Base-by-base conservation (phyloP, 1,140 invertebrate species). In the Ctenoplectra terminalis region DNA sequence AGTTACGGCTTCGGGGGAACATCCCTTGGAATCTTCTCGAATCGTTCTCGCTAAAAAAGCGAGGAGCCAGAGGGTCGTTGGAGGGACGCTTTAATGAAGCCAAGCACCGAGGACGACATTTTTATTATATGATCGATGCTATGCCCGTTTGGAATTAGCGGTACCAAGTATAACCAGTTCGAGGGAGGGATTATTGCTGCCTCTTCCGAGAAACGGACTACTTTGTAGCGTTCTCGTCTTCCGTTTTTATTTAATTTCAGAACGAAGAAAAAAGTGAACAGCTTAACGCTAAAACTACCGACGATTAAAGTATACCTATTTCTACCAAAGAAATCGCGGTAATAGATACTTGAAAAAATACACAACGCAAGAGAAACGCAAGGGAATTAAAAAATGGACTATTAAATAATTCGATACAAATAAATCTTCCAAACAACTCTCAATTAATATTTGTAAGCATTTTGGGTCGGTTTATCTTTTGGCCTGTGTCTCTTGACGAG, bases 111-210 rank as follows among this genome's bases (percentile, higher is more conserved):
- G 54, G 40, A n/a, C 64, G 75, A 78, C 75, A 48, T 78, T 69
- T 78, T 78, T 78, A 78, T 78, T 48, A 46, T 60, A 78, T 48
- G 64, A 78, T 60, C 40, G 52, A 78, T 77, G 75, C 13, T n/a
- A 20, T 13, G 46, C 23, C 67, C 43, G 74, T 67, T 66, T 40
- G 29, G 29, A 43, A 77, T 77, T 67, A 69, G 58, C 34, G 52
- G 15, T 11, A 69, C 75, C 75, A 58, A 77, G 66, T 75, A 77
- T 69, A 77, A 77, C 64, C 54, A 26, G 26, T 37, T n/a, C 61
- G 75, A 54, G 23, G 64, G 75, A 69, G 29, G 40, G 63, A 77
- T 69, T 77, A 48, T 56, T 37, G 34, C 50, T 26, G 9, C 8
- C 5, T 46, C 26, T 70, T 52, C 67, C 40, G 13, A 52, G 67